These are phyloP conservation scores for Ophion slaviceki DNA, from an alignment of 2,888 invertebrate species.

Conservation along the genomic window DNA sequence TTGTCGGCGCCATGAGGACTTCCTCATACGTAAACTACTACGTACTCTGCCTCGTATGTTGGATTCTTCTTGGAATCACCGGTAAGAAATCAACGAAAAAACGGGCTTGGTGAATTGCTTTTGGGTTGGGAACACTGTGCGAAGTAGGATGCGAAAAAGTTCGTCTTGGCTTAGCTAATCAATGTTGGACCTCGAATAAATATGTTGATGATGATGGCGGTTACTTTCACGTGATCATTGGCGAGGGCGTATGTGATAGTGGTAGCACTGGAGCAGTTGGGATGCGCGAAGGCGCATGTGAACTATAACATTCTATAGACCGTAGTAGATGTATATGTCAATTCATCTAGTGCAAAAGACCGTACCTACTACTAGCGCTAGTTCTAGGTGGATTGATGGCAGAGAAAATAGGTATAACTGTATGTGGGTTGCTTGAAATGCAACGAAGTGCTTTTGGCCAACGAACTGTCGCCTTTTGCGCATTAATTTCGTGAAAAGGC, in stretches of 20 bases:
- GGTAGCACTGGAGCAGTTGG: conserved; percentile 37
- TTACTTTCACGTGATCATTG: conserved; percentile 26
- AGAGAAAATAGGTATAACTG: conserved; percentile 11
- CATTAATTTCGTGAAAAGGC: not conserved
- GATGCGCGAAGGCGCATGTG: conserved; percentile 44
- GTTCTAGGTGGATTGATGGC: conserved; percentile 20
- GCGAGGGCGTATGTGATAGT: conserved; percentile 14
- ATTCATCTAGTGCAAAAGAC: conserved; percentile 21
- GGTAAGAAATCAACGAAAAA: conserved; percentile 75
- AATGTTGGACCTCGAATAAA: not conserved
- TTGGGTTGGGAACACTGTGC: not conserved
- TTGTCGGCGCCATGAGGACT: conserved; percentile 82
- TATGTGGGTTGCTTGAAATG: too few species aligned
- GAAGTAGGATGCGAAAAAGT: not conserved
- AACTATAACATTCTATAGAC: conserved; percentile 7
- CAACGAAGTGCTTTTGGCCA: too few species aligned
- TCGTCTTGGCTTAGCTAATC: not conserved
- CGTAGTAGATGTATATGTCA: not conserved
- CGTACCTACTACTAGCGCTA: conserved; percentile 25
- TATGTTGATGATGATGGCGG: conserved; percentile 8
- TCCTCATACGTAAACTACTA: conserved; percentile 82
- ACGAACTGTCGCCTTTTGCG: too few species aligned
- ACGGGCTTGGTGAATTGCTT: not conserved
- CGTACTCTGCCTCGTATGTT: conserved; percentile 83
- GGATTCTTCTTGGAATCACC: conserved; percentile 82